These are phyloP conservation scores for Ellobium chinense DNA, from an alignment of 2,888 invertebrate species.

Conservation along the genomic window DNA sequence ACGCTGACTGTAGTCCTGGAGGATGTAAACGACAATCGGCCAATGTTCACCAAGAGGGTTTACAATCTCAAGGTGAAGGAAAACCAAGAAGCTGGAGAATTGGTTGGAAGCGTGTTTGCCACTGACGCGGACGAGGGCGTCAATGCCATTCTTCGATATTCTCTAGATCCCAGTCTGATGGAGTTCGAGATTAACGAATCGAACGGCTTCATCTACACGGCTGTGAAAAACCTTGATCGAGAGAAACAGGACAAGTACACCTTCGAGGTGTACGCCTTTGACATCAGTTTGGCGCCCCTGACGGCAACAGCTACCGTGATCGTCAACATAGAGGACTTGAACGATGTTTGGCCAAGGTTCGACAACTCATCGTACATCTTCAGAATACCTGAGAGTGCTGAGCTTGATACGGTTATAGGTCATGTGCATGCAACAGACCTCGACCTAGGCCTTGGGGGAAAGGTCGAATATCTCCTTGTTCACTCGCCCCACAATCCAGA, in stretches of 20 bases:
- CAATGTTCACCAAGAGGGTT: constrained; percentile 43
- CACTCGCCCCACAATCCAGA: constrained; percentile 34
- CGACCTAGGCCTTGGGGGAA: constrained; percentile 49
- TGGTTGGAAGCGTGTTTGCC: constrained; percentile 48
- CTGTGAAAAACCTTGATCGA: constrained; percentile 45
- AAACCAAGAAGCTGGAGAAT: constrained; percentile 48
- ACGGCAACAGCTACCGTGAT: constrained; percentile 51
- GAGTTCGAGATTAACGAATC: constrained; percentile 50
- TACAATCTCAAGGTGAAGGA: constrained; percentile 50
- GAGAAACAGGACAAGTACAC: constrained; percentile 43
- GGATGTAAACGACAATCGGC: constrained; percentile 53
- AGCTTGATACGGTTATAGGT: constrained; percentile 35
- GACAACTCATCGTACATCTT: constrained; percentile 45
- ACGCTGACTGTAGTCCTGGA: constrained; percentile 46
- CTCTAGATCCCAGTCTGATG: constrained; percentile 35
- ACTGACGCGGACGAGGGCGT: constrained; percentile 46
- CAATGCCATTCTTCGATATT: constrained; percentile 50
- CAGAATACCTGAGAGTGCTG: constrained; percentile 37
- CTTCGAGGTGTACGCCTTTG: constrained; percentile 49
- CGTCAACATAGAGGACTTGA: constrained; percentile 49
- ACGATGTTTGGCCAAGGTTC: constrained; percentile 50
- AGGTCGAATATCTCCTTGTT: constrained; percentile 49
- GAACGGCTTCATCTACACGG: constrained; percentile 50
- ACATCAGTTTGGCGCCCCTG: constrained; percentile 42
- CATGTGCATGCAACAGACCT: constrained; percentile 44